A percentile compares a stretch with the other conserved stretches of the same genome.
These are phyloP conservation scores for Babylonia areolata DNA, from an alignment of 1,140 invertebrate genomes.

Conservation along the genomic window DNA sequence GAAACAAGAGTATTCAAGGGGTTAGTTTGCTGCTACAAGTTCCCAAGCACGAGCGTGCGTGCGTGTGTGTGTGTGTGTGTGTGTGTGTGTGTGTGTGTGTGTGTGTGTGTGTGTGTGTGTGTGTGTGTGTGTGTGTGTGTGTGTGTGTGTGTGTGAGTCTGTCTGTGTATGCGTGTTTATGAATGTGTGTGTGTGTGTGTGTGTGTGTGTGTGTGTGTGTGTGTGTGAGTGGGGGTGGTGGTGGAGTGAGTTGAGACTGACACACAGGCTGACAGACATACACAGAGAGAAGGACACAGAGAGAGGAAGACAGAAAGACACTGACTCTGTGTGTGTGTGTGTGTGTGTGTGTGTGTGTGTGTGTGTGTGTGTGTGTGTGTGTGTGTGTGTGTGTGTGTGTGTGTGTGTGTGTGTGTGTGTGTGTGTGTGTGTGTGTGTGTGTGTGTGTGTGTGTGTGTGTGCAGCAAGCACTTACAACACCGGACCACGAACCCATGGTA, in stretches of 20 bases:
- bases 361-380: neutral
- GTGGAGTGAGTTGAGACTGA: no score
- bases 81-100: constrained; percentile 11
- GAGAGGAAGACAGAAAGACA: neutral
- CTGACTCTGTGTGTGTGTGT: neutral
- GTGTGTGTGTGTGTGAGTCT: neutral
- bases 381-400: constrained; percentile 14
- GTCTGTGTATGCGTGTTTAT: neutral
- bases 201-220: neutral
- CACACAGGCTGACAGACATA: no score
- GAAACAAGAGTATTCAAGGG: no score
- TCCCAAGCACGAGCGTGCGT: no score
- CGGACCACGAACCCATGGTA: no score
- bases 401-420: constrained; percentile 14
- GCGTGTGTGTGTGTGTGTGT: neutral
- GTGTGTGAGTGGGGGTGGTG: no score
- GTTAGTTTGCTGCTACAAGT: no score
- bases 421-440: constrained; percentile 11
- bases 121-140: constrained; percentile 3
- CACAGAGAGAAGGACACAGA: neutral
- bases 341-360: neutral
- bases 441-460: neutral
- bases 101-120: constrained; percentile 7
- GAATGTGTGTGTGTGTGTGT: neutral
- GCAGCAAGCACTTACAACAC: no score